These are phyloP conservation scores for Glomeris marginata DNA, from an alignment of 2,888 invertebrate species.

Conservation along the genomic window DNA sequence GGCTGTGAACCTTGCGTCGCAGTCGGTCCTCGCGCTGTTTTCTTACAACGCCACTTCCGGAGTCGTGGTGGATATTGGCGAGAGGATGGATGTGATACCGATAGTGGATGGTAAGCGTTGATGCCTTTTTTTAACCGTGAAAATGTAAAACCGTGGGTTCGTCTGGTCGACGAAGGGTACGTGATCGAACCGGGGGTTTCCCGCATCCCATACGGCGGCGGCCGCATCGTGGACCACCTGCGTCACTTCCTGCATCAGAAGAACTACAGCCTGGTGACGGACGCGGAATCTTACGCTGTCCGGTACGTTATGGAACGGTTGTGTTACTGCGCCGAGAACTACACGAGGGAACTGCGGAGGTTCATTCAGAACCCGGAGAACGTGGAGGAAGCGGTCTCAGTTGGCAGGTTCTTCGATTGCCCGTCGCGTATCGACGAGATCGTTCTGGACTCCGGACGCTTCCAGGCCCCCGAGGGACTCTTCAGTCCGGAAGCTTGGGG, in stretches of 20 bases:
- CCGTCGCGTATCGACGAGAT: constrained; percentile 19
- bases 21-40: constrained; percentile 40
- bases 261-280: constrained; percentile 23
- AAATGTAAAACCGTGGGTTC: not conserved
- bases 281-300: constrained; percentile 34
- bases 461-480: constrained; percentile 36
- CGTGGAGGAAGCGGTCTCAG: constrained; percentile 20
- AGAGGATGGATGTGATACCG: constrained; percentile 39
- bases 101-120: constrained; percentile 39
- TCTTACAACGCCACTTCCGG: constrained; percentile 42
- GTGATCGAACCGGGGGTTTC: constrained; percentile 37
- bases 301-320: constrained; percentile 33
- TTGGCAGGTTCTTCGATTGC: constrained; percentile 22
- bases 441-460: constrained; percentile 28
- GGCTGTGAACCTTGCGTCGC: constrained; percentile 37
- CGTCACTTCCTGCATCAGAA: constrained; percentile 31
- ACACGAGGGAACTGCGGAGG: constrained; percentile 28
- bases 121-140: not conserved
- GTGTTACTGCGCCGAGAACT: constrained; percentile 36
- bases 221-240: constrained; percentile 33
- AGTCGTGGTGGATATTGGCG: constrained; percentile 43
- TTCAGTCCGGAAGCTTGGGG: constrained; percentile 42
- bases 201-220: constrained; percentile 38
- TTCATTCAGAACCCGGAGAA: constrained; percentile 28
- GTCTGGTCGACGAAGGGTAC: constrained; percentile 24